Base-by-base conservation (phyloP, 2,113 vertebrate species). In the Gyps fulvus region DNA sequence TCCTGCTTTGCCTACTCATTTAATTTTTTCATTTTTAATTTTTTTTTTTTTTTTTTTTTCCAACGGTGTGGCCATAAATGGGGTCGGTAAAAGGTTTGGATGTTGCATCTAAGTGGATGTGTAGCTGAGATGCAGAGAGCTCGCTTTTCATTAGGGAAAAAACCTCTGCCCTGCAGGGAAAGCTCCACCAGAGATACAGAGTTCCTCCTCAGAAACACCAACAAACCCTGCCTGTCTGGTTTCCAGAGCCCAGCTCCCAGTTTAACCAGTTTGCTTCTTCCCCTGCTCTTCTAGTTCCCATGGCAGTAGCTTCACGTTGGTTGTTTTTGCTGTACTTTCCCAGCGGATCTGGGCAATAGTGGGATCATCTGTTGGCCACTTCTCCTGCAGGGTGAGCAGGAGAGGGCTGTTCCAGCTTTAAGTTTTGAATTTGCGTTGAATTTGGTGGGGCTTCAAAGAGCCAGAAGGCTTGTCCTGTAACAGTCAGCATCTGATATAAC, bases 231-330 rank as follows among this genome's bases (percentile, higher is more conserved):
- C 50, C 62, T 34, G 32, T 76, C 91, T 95, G 81, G 66, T 93
- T 91, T 69, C 43, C 52, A 57, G 57, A 52, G 67, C 81, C 54
- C 66, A 79, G 26, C 73, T 85, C 93, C 85, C 62, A 77, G 94
- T 86, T 93, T 49, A 76, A 85, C 74, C 87, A 95, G 91, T 95
- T 95, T 93, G 50, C 70, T 72, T 9, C 47, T 79, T 86, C 61
- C 79, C 50, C 13, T 49, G 45, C 74, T 76, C 11, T 50, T 18
- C 12, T n/a, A 8, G 49, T 86, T 94, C 71, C 65, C 18, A 2
- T 89, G 90, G 42, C 52, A 23, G 9, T 27, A 59, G 22, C 61
- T 59, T 71, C 47, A 9, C 5, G 0, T 4, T 45, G 81, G 22
- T 62, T 63, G 1, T 52, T 49, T 77, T 77, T 67, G 59, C 32